phyloP scores from a whole-genome alignment of 2,888 invertebrate species.

The Scrobipalpa costella region DNA sequence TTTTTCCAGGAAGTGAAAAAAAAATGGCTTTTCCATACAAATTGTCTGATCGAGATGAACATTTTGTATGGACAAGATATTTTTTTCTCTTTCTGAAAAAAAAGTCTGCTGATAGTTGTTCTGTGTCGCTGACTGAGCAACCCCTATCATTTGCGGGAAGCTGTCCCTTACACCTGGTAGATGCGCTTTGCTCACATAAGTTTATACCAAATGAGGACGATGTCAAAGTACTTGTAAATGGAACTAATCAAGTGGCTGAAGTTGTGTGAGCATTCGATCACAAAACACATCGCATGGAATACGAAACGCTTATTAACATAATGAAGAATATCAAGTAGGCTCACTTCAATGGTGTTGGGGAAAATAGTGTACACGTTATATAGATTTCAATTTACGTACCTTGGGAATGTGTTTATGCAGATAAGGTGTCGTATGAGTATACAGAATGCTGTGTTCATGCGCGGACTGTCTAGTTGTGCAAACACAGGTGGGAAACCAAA shows the following conservation, averaged over 20 bases:
- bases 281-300: slow-evolving; percentile 22
- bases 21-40: too few relatives aligned
- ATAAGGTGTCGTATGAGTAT: slow-evolving; percentile 35
- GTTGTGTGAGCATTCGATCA: slow-evolving; percentile 21
- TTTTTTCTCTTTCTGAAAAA: too few relatives aligned
- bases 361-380: slow-evolving; percentile 25
- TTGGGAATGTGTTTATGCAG: slow-evolving; percentile 30
- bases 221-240: background rate
- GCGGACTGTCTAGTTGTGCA: slow-evolving; percentile 42
- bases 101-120: too few relatives aligned
- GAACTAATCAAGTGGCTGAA: slow-evolving; percentile 20
- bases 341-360: slow-evolving; percentile 26
- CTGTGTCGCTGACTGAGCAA: too few relatives aligned
- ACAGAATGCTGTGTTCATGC: slow-evolving; percentile 35
- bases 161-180: too few relatives aligned
- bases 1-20: too few relatives aligned
- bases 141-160: too few relatives aligned
- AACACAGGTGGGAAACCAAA: slow-evolving; percentile 37
- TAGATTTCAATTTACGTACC: slow-evolving; percentile 25
- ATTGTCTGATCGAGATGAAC: too few relatives aligned
- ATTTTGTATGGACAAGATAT: too few relatives aligned
- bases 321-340: slow-evolving; percentile 25
- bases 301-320: slow-evolving; percentile 23
- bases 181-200: background rate
- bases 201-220: slow-evolving; percentile 2